phyloP scores from a whole-genome alignment of 2,888 invertebrate genomes.

The Urechis unicinctus region DNA sequence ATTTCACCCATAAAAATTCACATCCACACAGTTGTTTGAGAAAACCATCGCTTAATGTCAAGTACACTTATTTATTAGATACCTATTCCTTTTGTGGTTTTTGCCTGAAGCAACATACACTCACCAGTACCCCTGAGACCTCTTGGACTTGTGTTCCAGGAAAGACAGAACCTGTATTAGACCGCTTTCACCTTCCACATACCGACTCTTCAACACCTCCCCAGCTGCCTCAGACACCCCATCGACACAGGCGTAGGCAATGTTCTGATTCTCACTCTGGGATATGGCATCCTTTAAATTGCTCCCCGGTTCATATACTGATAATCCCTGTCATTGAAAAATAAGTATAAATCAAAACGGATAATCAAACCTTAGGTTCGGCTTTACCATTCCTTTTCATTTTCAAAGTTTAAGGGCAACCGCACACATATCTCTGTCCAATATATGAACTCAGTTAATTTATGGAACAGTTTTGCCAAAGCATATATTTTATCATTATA shows the following conservation, averaged over 20 bases:
- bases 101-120: too few relatives aligned
- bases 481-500: too few relatives aligned
- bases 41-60: too few relatives aligned
- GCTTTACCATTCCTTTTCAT: too few relatives aligned
- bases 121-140: constrained; percentile 17
- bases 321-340: constrained; percentile 5
- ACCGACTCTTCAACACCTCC: constrained; percentile 9
- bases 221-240: constrained; percentile 9
- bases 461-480: not conserved
- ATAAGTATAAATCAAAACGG: not conserved
- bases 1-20: too few relatives aligned
- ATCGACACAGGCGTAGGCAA: constrained; percentile 15
- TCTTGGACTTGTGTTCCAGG: constrained; percentile 17
- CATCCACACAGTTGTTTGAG: too few relatives aligned
- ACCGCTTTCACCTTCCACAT: constrained; percentile 7
- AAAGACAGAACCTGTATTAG: constrained; percentile 13
- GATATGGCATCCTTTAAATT: constrained; percentile 8
- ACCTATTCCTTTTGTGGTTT: too few relatives aligned
- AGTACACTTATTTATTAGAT: too few relatives aligned
- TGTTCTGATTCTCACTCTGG: not conserved
- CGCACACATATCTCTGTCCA: too few relatives aligned
- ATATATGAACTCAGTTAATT: too few relatives aligned
- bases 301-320: constrained; percentile 6
- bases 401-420: too few relatives aligned
- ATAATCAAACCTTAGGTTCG: too few relatives aligned